Conservation (phyloP, 2,797 vertebrate species). For the Coranthus polyacanthus region DNA sequence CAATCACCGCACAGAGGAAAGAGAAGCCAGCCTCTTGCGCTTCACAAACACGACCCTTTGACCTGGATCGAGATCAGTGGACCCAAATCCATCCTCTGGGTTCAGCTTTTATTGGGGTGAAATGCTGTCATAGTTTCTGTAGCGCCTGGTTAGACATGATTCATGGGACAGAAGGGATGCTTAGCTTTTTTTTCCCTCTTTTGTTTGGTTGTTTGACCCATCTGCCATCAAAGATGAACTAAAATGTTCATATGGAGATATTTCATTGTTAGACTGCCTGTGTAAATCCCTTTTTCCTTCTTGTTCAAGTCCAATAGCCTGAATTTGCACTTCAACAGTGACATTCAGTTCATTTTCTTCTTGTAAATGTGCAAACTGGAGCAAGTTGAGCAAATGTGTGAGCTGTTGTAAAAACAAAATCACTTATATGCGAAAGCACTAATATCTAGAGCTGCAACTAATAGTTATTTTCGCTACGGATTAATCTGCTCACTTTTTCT, state of each 20-base stretch:
- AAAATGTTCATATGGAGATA: constrained; percentile 24
- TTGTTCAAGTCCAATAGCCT: constrained; percentile 4
- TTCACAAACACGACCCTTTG: constrained; percentile 70
- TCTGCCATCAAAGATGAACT: constrained; percentile 61
- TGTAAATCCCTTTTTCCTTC: constrained; percentile 20
- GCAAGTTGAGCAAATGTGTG: too few relatives aligned
- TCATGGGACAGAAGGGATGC: constrained; percentile 46
- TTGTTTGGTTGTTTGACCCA: constrained; percentile 49
- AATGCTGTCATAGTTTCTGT: constrained; percentile 64
- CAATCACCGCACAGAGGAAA: constrained; percentile 49
- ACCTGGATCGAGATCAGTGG: constrained; percentile 71
- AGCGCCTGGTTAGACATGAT: constrained; percentile 42
- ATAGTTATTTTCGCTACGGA: not conserved
- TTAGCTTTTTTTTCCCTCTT: constrained; percentile 24
- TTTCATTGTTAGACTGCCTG: constrained; percentile 33
- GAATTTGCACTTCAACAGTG: constrained; percentile 1
- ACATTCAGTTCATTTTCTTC: not conserved
- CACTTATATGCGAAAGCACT: too few relatives aligned
- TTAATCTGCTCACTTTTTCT: not conserved
- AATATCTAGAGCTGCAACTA: not conserved
- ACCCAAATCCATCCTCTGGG: constrained; percentile 52
- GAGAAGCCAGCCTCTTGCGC: constrained; percentile 49
- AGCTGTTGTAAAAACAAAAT: too few relatives aligned
- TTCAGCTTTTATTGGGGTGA: constrained; percentile 63
- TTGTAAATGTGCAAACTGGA: constrained; percentile 4